Evolutionary conservation across 2,113 vertebrate species (phyloP), one percentile per base, ranked within the genome.

Genomic region (Pionites leucogaster): DNA sequence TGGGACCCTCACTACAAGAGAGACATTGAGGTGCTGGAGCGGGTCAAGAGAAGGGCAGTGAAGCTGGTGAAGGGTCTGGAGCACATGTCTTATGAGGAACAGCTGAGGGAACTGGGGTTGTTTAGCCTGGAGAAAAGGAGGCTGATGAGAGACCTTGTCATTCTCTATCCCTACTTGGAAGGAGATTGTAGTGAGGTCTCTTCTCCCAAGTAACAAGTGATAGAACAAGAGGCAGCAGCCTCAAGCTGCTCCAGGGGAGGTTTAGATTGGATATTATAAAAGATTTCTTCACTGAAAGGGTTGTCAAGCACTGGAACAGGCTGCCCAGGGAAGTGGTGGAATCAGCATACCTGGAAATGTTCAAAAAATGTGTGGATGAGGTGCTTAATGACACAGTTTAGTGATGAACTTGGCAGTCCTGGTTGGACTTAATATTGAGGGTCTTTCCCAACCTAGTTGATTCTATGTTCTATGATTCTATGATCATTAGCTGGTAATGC

Each of bases 401-500:
- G 57, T 24, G 57, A 22, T 59, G 33, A 23, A 35, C 57, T 59
- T 35, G 57, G 13, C 33, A 59, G 33, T 35, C 33, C 22, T 16
- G 13, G 13, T 10, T 24, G 57, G 57, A 16, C 33, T 35, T 59
- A 11, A 55, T 55, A 29, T 55, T 31, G 24, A 59, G 14, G 57
- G 33, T 59, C 57, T 35, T 59, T 59, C n/a, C 57, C 57, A 35
- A n/a, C 57, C 33, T 35, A 59, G 57, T 24, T 59, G 57, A 10
- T 59, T 59, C 33, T 59, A 10, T 35, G 57, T 59, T 59, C 33
- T n/a, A 14, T n/a, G 55, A n/a, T 59, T 59, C 57, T 59, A 7
- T 16, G 57, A 35, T 59, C 22, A 16, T 59, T 35, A 8, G 35
- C 13, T 39, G 3, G 19, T 1, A 42, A 0, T 20, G 3, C 3